Percentiles rank a stretch among this genome's conserved stretches.
These are phyloP conservation scores for Ferdinandea cuprea DNA, from an alignment of 2,888 invertebrate genomes.

Conservation along the genomic window DNA sequence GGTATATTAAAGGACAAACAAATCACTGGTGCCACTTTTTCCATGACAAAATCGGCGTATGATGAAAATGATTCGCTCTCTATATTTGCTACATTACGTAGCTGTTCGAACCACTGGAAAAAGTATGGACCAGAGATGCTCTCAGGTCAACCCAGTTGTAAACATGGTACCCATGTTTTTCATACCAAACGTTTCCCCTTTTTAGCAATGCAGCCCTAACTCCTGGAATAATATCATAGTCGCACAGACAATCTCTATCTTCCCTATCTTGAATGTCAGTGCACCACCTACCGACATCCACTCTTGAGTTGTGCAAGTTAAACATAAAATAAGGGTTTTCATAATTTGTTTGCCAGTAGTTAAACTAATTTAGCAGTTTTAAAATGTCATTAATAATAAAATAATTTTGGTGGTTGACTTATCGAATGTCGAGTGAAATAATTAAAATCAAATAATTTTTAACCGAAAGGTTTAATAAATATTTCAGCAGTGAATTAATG, in stretches of 20 bases:
- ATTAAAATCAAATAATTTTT: too few species aligned
- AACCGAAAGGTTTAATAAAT: too few species aligned
- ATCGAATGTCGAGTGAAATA: too few species aligned
- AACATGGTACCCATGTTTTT: slow-evolving; percentile 65
- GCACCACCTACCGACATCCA: slow-evolving; percentile 39
- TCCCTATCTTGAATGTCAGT: slow-evolving; percentile 50
- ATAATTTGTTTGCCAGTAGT: too few species aligned
- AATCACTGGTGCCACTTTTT: neutral
- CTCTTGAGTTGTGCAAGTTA: slow-evolving; percentile 47
- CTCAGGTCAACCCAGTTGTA: slow-evolving; percentile 52
- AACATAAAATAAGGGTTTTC: too few species aligned
- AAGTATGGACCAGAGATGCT: slow-evolving; percentile 55
- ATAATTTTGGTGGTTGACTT: too few species aligned
- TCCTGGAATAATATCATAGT: slow-evolving; percentile 58
- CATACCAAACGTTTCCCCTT: slow-evolving; percentile 54
- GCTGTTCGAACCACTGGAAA: slow-evolving; percentile 54
- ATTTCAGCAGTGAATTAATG: too few species aligned
- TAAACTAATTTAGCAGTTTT: too few species aligned
- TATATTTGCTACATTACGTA: slow-evolving; percentile 48
- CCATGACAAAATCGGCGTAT: slow-evolving; percentile 2
- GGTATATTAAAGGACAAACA: slow-evolving; percentile 30
- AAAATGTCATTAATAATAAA: too few species aligned
- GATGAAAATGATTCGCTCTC: slow-evolving; percentile 7
- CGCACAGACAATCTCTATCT: slow-evolving; percentile 46
- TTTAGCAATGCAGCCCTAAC: slow-evolving; percentile 38